Evolutionary conservation across 2,113 vertebrate genomes (phyloP).

Genomic region (Holacanthus passer): DNA sequence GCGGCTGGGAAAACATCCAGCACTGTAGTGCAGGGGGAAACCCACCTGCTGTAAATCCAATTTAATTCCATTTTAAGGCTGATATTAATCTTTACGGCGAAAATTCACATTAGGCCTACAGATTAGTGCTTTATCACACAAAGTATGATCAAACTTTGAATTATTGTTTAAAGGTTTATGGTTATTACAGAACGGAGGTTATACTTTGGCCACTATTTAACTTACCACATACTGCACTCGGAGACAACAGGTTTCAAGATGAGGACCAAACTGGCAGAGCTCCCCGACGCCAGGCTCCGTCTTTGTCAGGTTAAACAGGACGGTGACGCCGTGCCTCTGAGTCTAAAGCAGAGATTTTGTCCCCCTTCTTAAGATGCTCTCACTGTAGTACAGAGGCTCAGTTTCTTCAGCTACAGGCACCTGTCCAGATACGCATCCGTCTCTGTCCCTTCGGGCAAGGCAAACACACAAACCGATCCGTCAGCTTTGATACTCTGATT

Average conservation of each 20-base stretch:
- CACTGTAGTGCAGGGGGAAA: slow-evolving; percentile 28
- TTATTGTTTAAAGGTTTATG: not conserved
- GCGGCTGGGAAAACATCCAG: slow-evolving; percentile 66
- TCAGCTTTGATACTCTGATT: slow-evolving; percentile 75
- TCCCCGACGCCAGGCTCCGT: slow-evolving; percentile 11
- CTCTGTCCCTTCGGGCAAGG: slow-evolving; percentile 66
- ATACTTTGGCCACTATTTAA: slow-evolving; percentile 20
- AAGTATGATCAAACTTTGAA: slow-evolving; percentile 19
- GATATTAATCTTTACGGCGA: slow-evolving; percentile 36
- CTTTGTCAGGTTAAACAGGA: slow-evolving; percentile 47
- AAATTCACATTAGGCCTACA: not conserved
- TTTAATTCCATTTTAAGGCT: slow-evolving; percentile 33
- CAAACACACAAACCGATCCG: slow-evolving; percentile 72
- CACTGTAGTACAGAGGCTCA: slow-evolving; percentile 52
- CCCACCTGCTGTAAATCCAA: slow-evolving; percentile 47
- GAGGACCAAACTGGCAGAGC: not conserved
- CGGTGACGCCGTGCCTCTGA: slow-evolving; percentile 52
- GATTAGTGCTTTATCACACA: slow-evolving; percentile 26
- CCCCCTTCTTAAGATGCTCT: slow-evolving; percentile 44
- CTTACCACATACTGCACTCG: not conserved
- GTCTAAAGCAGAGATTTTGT: slow-evolving; percentile 58
- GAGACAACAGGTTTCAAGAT: slow-evolving; percentile 11
- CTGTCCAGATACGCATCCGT: slow-evolving; percentile 56
- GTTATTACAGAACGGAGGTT: slow-evolving; percentile 8
- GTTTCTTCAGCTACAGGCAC: slow-evolving; percentile 60